phyloP scores from a whole-genome alignment of 2,113 vertebrate species.

The Silurus meridionalis region DNA sequence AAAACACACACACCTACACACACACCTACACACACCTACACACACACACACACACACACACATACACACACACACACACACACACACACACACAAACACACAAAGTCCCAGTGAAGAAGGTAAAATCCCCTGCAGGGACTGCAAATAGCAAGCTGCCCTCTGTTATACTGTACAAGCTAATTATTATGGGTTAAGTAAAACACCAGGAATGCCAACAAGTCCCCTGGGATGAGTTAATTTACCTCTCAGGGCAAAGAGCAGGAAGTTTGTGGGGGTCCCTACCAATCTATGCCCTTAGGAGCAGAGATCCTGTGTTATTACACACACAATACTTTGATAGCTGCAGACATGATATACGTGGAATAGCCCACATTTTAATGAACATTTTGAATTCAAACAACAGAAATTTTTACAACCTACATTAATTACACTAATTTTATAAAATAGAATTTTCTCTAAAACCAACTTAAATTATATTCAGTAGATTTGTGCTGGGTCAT shows the following conservation, averaged over 20 bases:
- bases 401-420: neutral
- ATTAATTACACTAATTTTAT: neutral
- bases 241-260: neutral
- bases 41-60: neutral
- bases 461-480: neutral
- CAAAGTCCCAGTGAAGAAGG: neutral
- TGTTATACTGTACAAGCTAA: slow-evolving; percentile 34
- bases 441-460: neutral
- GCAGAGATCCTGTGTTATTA: slow-evolving; percentile 21
- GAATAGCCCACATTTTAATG: neutral
- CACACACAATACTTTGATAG: slow-evolving; percentile 17
- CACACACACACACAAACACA: neutral
- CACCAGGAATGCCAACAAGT: slow-evolving; percentile 37
- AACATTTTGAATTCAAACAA: neutral
- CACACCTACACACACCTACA: neutral
- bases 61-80: neutral
- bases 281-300: neutral
- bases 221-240: slow-evolving; percentile 13
- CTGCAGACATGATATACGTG: neutral
- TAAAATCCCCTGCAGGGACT: neutral
- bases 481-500: neutral
- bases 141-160: slow-evolving; percentile 15
- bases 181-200: slow-evolving; percentile 20
- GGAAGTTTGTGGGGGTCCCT: neutral
- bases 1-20: neutral